Percentiles rank a stretch among this genome's conserved stretches.
These are phyloP conservation scores for Botia kubotai DNA, from an alignment of 2,797 vertebrate genomes.

Conservation along the genomic window DNA sequence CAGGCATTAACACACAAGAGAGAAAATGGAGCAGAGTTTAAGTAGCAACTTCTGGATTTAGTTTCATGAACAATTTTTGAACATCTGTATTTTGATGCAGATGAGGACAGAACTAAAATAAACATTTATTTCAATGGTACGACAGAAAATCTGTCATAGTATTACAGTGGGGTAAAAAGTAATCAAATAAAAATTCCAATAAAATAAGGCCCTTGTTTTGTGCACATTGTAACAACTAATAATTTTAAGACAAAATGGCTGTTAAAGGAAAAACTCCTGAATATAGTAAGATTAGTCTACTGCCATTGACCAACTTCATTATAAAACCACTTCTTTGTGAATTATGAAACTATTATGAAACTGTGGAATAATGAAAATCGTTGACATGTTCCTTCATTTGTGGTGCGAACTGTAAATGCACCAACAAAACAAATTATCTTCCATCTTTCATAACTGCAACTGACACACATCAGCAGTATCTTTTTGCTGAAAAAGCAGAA, in stretches of 20 bases:
- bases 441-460: neutral
- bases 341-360: neutral
- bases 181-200: neutral
- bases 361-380: neutral
- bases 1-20: too few relatives aligned
- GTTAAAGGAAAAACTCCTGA: slow-evolving; percentile 22
- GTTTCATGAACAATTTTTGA: too few relatives aligned
- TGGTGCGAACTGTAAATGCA: too few relatives aligned
- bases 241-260: slow-evolving; percentile 4
- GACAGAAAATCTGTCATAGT: neutral
- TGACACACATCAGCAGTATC: slow-evolving; percentile 21
- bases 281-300: slow-evolving; percentile 40
- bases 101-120: too few relatives aligned
- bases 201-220: too few relatives aligned
- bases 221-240: neutral
- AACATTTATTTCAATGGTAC: neutral
- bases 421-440: neutral
- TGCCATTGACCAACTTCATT: slow-evolving; percentile 50
- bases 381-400: too few relatives aligned
- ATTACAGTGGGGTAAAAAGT: neutral
- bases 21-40: too few relatives aligned
- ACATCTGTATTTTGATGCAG: neutral
- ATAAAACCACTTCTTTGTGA: slow-evolving; percentile 40
- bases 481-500: slow-evolving; percentile 17
- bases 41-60: too few relatives aligned